Percentiles rank a stretch among this genome's conserved stretches.
Conservation (phyloP, 1,140 invertebrate genomes). For the Bombus breviceps region DNA sequence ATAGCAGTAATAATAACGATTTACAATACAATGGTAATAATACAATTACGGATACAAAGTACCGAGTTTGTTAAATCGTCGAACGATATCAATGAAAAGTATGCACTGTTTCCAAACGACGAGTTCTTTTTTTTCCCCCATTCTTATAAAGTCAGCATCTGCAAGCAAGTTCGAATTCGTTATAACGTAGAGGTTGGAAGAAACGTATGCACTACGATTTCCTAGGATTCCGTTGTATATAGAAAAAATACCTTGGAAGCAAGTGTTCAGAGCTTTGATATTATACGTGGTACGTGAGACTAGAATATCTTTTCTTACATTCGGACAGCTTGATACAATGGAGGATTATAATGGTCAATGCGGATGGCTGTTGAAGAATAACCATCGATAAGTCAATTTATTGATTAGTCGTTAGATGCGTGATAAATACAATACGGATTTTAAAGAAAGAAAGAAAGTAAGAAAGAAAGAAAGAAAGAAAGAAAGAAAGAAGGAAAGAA, state of each 20-base stretch:
- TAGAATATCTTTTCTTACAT: constrained; percentile 23
- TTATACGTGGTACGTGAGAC: neutral
- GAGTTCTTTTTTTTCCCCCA: constrained; percentile 28
- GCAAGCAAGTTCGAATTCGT: neutral
- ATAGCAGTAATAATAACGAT: constrained; percentile 67
- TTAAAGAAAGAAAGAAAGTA: neutral
- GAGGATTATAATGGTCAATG: neutral
- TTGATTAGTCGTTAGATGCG: constrained; percentile 26
- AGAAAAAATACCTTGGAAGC: neutral
- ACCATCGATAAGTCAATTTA: constrained; percentile 18
- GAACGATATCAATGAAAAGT: constrained; percentile 46
- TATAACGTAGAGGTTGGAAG: constrained; percentile 31
- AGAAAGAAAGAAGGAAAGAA: accelerated
- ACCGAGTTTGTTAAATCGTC: constrained; percentile 58
- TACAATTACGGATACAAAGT: constrained; percentile 74
- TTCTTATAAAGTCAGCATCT: constrained; percentile 19
- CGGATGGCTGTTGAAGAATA: neutral
- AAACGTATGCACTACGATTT: constrained; percentile 58
- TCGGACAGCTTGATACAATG: neutral
- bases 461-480: accelerated
- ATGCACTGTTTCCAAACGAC: constrained; percentile 21
- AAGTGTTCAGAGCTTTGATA: neutral
- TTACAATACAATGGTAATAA: constrained; percentile 57
- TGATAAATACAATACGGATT: constrained; percentile 23
- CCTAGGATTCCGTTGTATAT: neutral